These are phyloP conservation scores for Helobdella robusta DNA, from an alignment of 2,888 invertebrate genomes.

Conservation along the genomic window DNA sequence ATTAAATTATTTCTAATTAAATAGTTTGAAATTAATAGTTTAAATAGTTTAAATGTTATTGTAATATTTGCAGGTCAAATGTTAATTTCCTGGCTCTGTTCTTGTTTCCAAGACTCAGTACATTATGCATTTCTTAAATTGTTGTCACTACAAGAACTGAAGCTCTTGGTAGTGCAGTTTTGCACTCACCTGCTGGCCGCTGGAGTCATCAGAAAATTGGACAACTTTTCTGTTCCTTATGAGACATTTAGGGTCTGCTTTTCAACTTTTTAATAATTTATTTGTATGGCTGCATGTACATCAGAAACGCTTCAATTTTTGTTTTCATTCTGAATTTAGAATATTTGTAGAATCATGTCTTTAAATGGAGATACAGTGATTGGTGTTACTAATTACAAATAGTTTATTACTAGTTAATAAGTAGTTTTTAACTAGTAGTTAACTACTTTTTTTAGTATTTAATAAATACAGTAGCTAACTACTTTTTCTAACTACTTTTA, in stretches of 20 bases:
- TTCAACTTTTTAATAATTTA: background rate
- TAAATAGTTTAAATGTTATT: background rate
- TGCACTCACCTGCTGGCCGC: conserved; percentile 78
- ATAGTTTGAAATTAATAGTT: background rate
- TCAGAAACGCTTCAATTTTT: too few relatives aligned
- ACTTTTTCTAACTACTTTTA: too few relatives aligned
- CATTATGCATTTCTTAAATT: conserved; percentile 54
- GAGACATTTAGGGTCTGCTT: conserved; percentile 57
- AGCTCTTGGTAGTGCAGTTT: conserved; percentile 64
- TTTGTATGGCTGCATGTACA: too few relatives aligned
- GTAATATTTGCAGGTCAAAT: conserved; percentile 65
- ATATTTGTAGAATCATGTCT: too few relatives aligned
- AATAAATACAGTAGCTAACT: too few relatives aligned
- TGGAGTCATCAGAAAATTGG: conserved; percentile 59
- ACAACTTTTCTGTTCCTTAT: conserved; percentile 8
- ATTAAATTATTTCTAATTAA: too few relatives aligned
- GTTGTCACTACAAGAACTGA: conserved; percentile 62
- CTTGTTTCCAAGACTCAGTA: conserved; percentile 64
- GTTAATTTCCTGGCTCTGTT: conserved; percentile 76
- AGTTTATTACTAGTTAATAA: too few relatives aligned
- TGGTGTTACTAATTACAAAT: too few relatives aligned
- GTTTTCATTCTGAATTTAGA: too few relatives aligned
- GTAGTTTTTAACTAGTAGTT: too few relatives aligned
- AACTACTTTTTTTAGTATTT: too few relatives aligned
- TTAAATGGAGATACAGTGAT: too few relatives aligned